Evolutionary conservation across 2,888 invertebrate genomes (phyloP).

Genomic region (Amphipyra berbera): DNA sequence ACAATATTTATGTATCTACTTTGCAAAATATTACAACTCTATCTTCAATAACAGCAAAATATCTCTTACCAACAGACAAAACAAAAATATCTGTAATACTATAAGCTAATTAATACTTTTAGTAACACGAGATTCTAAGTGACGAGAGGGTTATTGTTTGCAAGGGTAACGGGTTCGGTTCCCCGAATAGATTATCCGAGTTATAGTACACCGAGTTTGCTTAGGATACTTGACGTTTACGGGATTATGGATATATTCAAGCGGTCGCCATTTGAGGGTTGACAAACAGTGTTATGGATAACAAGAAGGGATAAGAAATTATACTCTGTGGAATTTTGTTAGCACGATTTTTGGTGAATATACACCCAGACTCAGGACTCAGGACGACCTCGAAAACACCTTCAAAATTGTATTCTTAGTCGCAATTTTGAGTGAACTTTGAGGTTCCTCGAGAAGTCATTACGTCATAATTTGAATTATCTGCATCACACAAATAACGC

Average conservation of each 20-base stretch:
- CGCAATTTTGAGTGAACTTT: no score
- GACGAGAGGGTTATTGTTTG: conserved; percentile 70
- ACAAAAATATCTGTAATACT: conserved; percentile 32
- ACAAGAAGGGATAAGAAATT: conserved; percentile 17
- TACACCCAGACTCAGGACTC: no score
- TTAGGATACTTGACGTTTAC: conserved; percentile 58
- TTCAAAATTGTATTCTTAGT: no score
- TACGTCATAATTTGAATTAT: no score
- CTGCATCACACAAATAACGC: no score
- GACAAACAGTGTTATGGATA: conserved; percentile 33
- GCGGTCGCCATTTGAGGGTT: conserved; percentile 40
- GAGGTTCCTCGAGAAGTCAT: no score
- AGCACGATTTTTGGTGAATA: not conserved
- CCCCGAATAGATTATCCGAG: conserved; percentile 61
- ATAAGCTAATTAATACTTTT: conserved; percentile 70
- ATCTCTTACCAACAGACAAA: not conserved
- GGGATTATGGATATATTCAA: conserved; percentile 51
- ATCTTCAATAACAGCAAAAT: no score
- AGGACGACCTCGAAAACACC: no score
- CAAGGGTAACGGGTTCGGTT: conserved; percentile 65
- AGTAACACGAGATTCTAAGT: conserved; percentile 67
- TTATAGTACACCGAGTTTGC: conserved; percentile 55
- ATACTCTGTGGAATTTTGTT: conserved; percentile 16
- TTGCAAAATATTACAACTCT: no score
- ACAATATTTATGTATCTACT: no score